Base-by-base conservation (phyloP, 2,113 vertebrate genomes). In the Sinocyclocheilus maitianheensis region DNA sequence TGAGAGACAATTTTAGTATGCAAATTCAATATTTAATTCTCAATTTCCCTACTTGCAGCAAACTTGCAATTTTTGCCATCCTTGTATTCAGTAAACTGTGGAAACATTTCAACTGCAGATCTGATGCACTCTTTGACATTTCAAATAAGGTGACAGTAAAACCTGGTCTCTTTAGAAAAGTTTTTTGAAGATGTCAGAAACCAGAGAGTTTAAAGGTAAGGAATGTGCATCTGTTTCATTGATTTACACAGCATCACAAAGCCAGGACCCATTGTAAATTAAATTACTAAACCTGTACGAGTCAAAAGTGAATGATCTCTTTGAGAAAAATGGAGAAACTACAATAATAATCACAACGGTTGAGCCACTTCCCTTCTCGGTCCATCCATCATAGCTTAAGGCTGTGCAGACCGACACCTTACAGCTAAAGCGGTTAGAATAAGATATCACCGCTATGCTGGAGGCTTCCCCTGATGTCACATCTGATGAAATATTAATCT, bases 401-500 rank as follows among this genome's bases (percentile, higher is more conserved):
- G 83, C 80, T 89, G 91, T 90, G 89, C 93, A 88, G 91, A 89
- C 88, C 37, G 83, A 69, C 43, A 24, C 18, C 34, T 72, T 46
- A 83, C 78, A 74, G 74, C 62, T 87, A 87, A 40, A 90, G 90
- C 71, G 22, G 72, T 37, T 34, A 58, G 90, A 91, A 92, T 92
- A 91, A 91, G 92, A 91, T 88, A 93, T 91, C 90, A 89, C 84
- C 58, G 53, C 81, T 87, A 83, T 89, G 90, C 91, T 90, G 88
- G 88, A 90, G 88, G 89, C 83, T 84, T 88, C 86, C 63, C 87
- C 88, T 83, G 91, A 89, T 91, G 90, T 90, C 90, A 91, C 71
- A 88, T 84, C 88, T 93, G 90, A 93, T 94, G 88, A 94, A 95
- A 94, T 94, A 93, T 94, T 94, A 93, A 94, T 93, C 90, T 89